Base-by-base conservation (phyloP, 2,113 vertebrate species). In the Bombycilla garrulus region DNA sequence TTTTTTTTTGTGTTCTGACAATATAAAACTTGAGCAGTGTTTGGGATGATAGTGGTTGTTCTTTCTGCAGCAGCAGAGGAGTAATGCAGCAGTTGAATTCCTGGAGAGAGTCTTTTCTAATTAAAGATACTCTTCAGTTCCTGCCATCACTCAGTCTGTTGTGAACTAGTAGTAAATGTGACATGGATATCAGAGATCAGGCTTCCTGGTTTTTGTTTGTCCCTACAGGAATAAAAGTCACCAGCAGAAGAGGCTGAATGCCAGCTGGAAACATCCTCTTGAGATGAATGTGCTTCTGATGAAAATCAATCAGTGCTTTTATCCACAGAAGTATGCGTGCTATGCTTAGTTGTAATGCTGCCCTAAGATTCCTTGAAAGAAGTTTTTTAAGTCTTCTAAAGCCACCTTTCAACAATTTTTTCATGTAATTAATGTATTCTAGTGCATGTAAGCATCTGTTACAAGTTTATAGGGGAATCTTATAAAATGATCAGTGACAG, bases 361-460 rank as follows among this genome's bases (percentile, higher is more conserved):
- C 80, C 33, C 4, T 70, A 66, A 81, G 76, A 74, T 88, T 88
- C 38, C 73, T 86, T 88, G 60, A 93, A 91, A 45, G 23, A 78
- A 50, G 5, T 19, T 90, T 86, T 47, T 54, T 57, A 76, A 57
- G 38, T 72, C 40, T 83, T 86, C 28, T 62, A 67, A 90, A 81
- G 22, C 36, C 17, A 67, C n/a, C 44, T 96, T 94, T 86, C 54
- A 90, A 14, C 47, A 3, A 47, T 53, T 92, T 89, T 10, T 62
- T 57, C 26, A n/a, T 19, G 11, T 73, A 47, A 65, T 92, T 76
- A 48, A 58, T 90, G 72, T 84, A 65, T 81, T 82, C 25, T 57
- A n/a, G 35, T 62, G 15, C 18, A 29, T 31, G 26, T 79, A 90
- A 80, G 26, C 50, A 54, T 77, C 66, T 84, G 21, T 69, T 94